Conservation (phyloP, 2,888 invertebrate genomes). For the Pycnomerus fuliginosus region DNA sequence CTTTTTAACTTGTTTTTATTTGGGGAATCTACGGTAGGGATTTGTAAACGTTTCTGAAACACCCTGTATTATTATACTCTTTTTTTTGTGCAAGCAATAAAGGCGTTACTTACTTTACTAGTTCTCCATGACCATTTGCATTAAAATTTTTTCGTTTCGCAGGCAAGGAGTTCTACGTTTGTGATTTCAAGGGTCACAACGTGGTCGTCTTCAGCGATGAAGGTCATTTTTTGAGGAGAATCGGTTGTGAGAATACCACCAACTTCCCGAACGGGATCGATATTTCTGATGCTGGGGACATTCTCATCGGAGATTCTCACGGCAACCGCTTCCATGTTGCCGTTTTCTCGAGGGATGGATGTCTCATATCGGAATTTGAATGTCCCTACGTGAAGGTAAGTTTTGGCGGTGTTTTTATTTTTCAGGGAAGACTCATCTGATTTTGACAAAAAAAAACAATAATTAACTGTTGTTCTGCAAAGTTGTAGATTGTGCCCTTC, state of each 20-base stretch:
- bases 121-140: too few species aligned
- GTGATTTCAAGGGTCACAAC: constrained; percentile 97
- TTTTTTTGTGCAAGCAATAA: too few species aligned
- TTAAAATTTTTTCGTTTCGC: constrained; percentile 34
- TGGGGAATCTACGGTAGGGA: too few species aligned
- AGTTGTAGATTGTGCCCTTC: too few species aligned
- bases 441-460: too few species aligned
- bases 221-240: constrained; percentile 87
- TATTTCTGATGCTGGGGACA: constrained; percentile 95
- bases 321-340: constrained; percentile 98
- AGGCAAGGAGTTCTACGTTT: constrained; percentile 93
- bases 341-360: constrained; percentile 88
- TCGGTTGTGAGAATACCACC: constrained; percentile 93
- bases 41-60: too few species aligned
- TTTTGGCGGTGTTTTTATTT: too few species aligned
- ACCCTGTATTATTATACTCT: too few species aligned
- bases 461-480: too few species aligned
- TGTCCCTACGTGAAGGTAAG: constrained; percentile 95
- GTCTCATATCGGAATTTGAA: constrained; percentile 88
- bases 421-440: too few species aligned
- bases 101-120: too few species aligned
- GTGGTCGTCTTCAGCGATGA: constrained; percentile 95
- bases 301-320: constrained; percentile 95
- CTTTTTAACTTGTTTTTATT: too few species aligned
- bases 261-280: constrained; percentile 98